These are phyloP conservation scores for Xiphophorus couchianus DNA, from an alignment of 2,113 vertebrate genomes.

Conservation along the genomic window DNA sequence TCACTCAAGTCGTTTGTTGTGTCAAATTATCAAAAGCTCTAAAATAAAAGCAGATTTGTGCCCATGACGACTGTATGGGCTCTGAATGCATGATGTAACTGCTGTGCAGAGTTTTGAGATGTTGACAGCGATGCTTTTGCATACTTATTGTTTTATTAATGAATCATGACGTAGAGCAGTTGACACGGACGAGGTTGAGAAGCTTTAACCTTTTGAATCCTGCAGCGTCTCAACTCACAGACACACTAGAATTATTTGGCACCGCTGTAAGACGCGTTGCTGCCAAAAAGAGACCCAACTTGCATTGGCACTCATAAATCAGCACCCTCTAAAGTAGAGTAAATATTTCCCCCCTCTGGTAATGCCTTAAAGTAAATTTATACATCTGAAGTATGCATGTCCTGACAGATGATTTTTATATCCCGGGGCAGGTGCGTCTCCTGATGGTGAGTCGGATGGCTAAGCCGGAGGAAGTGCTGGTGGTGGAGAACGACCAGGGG, in stretches of 20 bases:
- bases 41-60: not conserved
- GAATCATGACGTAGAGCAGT: not conserved
- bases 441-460: conserved; percentile 99
- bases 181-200: not conserved
- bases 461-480: conserved; percentile 97
- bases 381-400: not conserved
- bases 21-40: no score
- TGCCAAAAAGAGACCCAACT: conserved; percentile 34
- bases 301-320: conserved; percentile 35
- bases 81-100: not conserved
- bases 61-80: not conserved
- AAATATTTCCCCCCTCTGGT: not conserved
- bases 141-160: not conserved
- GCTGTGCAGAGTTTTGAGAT: not conserved
- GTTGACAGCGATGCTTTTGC: not conserved
- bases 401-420: conserved; percentile 7
- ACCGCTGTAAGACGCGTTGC: conserved; percentile 43
- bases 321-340: conserved; percentile 10
- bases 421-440: conserved; percentile 87
- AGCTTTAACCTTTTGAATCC: conserved; percentile 19
- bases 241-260: conserved; percentile 49
- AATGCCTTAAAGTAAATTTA: not conserved
- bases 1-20: no score
- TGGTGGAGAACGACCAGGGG: conserved; percentile 98
- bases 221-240: conserved; percentile 5